phyloP scores from a whole-genome alignment of 1,140 invertebrate species.

The Plutomurus gul region DNA sequence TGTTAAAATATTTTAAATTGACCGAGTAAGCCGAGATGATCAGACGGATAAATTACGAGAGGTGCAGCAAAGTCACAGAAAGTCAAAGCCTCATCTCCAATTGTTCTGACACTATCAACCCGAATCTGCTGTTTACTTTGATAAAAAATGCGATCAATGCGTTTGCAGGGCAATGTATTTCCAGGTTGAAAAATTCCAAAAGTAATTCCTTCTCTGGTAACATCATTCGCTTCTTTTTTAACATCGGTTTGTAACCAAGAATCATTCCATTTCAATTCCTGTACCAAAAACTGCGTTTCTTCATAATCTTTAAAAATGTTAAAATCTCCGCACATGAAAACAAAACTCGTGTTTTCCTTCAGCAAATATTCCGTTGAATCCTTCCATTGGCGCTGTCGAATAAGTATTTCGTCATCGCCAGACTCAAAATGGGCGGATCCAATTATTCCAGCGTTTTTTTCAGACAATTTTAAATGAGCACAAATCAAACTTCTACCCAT shows the following conservation, averaged over 20 bases:
- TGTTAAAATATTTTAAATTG: not conserved
- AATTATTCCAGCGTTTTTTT: not conserved
- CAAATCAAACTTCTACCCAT: not conserved
- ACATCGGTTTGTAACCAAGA: not conserved
- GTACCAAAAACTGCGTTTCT: not conserved
- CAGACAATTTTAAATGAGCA: not conserved
- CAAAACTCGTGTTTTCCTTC: not conserved
- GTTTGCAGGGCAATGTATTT: not conserved
- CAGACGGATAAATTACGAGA: not conserved
- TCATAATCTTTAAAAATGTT: not conserved
- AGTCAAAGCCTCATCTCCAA: not conserved
- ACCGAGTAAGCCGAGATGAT: not conserved
- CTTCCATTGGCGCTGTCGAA: not conserved
- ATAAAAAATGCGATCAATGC: not conserved
- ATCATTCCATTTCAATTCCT: not conserved
- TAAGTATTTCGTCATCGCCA: not conserved
- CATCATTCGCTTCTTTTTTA: not conserved
- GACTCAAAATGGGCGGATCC: not conserved
- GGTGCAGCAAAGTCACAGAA: not conserved
- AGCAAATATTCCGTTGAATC: not conserved
- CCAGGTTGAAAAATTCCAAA: not conserved
- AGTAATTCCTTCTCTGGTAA: not conserved
- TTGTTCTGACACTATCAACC: not conserved
- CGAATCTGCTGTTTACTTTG: not conserved
- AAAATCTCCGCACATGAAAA: not conserved